A percentile compares a stretch with the other conserved stretches of the same genome.
Evolutionary conservation across 2,797 vertebrate species (phyloP).

Genomic region (Florisuga fusca): DNA sequence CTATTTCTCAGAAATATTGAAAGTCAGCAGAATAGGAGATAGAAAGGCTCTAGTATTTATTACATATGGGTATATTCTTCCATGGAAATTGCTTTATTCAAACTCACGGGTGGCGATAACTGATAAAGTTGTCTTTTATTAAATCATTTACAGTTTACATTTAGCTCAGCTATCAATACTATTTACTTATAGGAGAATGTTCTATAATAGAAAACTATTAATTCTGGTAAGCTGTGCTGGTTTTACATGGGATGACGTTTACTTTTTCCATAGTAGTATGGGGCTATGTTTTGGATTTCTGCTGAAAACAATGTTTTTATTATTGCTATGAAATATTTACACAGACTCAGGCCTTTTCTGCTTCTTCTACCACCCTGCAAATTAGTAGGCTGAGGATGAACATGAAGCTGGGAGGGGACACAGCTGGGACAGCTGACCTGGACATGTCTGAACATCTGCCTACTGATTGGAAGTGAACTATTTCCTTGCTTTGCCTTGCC

Average conservation of each 20-base stretch:
- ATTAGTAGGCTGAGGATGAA: background rate
- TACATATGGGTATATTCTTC: background rate
- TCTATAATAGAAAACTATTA: background rate
- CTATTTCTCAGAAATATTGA: background rate
- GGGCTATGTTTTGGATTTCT: background rate
- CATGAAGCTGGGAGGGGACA: background rate
- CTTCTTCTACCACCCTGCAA: rapidly evolving
- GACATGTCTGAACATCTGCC: too few species aligned
- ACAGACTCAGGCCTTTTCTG: background rate
- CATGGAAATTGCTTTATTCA: background rate
- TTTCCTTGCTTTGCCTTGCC: background rate
- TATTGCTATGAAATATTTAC: background rate
- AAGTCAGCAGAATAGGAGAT: background rate
- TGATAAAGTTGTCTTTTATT: background rate
- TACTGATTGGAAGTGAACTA: background rate
- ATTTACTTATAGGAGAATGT: background rate
- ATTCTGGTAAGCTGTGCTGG: background rate
- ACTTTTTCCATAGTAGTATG: background rate
- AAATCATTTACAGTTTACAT: background rate
- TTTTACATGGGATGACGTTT: background rate
- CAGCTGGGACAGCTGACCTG: background rate
- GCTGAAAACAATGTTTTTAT: background rate
- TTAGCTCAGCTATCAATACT: background rate
- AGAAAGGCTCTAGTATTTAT: background rate
- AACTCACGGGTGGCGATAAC: background rate